Evolutionary conservation across 1,140 invertebrate species (phyloP), one percentile per base, ranked within the genome.

Genomic region (Cydia pomonella): DNA sequence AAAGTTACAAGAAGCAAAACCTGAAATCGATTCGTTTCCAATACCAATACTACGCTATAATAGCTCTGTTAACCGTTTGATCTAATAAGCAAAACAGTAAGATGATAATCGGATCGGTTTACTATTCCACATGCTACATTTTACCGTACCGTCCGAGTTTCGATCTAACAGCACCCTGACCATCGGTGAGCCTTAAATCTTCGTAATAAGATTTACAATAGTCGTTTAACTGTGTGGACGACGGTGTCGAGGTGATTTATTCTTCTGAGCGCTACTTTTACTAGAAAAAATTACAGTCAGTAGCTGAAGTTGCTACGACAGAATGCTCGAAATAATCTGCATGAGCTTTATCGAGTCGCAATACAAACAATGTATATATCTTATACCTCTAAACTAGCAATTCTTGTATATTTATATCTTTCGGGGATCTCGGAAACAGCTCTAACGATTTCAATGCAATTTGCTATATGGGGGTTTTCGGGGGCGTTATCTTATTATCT

Each of bases 81-180:
- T 59, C 29, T 69, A 69, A 69, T 38, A 33, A 69, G 64, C 25
- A 29, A 66, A 69, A 69, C 64, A 33, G 64, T 69, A 69, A 33
- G 53, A 59, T 59, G 53, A 23, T 59, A 59, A 59, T 59, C 53
- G 21, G 2, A 23, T 59, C 21, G 21, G 21, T 59, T 59, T 59
- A 59, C 53, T 59, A 59, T 59, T 59, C 53, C 63, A n/a, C 64
- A 38, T 69, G 64, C 64, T 69, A 69, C 1, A 29, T 38, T 69
- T 41, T 69, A 69, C 64, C 64, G 64, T 69, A 69, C 16, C 64
- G 27, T 69, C 64, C 64, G 64, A 38, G 64, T 18, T 69, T 69
- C 64, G 64, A 33, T 33, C 29, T 33, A 29, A 44, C 41, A 44
- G 41, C 41, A 16, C 13, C 3, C 41, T 16, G 41, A 44, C 41